Evolutionary conservation across 2,888 invertebrate species (phyloP).

Genomic region (Eupithecia insigniata): DNA sequence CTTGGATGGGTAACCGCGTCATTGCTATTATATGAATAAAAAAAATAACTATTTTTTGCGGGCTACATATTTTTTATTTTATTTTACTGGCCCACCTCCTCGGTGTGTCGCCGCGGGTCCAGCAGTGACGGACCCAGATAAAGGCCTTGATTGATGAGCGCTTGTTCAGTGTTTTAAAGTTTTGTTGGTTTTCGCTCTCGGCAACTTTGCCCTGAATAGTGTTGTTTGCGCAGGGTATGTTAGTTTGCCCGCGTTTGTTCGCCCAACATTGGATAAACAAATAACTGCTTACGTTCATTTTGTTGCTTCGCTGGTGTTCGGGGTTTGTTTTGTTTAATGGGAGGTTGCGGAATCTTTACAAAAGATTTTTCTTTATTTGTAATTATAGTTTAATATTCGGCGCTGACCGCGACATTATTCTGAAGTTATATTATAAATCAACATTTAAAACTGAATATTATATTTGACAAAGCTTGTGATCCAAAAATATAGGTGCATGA

Average conservation of each 20-base stretch:
- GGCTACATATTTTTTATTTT: too few species aligned
- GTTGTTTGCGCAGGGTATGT: constrained; percentile 25
- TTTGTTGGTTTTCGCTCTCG: constrained; percentile 33
- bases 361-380: background rate
- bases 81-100: background rate
- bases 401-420: background rate
- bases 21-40: too few species aligned
- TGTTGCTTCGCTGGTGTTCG: background rate
- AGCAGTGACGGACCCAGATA: constrained; percentile 33
- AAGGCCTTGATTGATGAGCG: constrained; percentile 35
- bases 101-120: constrained; percentile 23
- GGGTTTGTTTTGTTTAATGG: background rate
- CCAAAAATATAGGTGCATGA: background rate
- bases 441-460: background rate
- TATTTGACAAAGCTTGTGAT: background rate
- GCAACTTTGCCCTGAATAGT: constrained; percentile 20
- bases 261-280: background rate
- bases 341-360: background rate
- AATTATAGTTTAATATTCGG: too few species aligned
- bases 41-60: too few species aligned
- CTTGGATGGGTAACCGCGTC: too few species aligned
- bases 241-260: constrained; percentile 14
- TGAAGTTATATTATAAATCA: background rate
- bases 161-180: constrained; percentile 35
- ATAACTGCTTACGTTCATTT: constrained; percentile 9